A percentile compares a stretch with the other conserved stretches of the same genome.
Evolutionary conservation across 2,113 vertebrate genomes (phyloP).

Genomic region (Puffinus mauretanicus): DNA sequence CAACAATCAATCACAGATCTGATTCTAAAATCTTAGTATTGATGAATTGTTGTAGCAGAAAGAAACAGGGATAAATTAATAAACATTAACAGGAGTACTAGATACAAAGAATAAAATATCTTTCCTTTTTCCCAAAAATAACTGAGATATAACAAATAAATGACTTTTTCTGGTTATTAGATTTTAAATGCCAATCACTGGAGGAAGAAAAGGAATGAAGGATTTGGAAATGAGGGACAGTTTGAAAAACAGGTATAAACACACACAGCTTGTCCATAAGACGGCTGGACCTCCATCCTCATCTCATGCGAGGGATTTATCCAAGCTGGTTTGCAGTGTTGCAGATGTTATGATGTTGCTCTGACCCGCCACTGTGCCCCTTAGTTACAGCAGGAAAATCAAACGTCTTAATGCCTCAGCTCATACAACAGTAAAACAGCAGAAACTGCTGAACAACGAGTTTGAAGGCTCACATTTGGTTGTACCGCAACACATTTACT

Average conservation of each 20-base stretch:
- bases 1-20: background rate
- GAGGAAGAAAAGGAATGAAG: background rate
- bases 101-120: background rate
- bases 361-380: background rate
- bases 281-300: background rate
- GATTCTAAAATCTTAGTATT: background rate
- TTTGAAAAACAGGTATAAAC: background rate
- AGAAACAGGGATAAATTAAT: background rate
- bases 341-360: background rate
- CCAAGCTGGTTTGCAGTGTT: background rate
- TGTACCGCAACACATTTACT: background rate
- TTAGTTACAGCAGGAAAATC: background rate
- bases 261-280: background rate
- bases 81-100: background rate
- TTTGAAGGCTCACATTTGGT: background rate
- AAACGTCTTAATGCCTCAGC: background rate
- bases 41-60: background rate
- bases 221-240: background rate
- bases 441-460: background rate
- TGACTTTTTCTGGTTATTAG: background rate
- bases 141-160: background rate
- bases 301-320: background rate
- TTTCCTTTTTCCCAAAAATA: background rate
- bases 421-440: background rate
- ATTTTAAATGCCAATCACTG: background rate